These are phyloP conservation scores for Isaurus tuberculatus DNA, from an alignment of 92 coral and sea anemone genomes.

Conservation along the genomic window DNA sequence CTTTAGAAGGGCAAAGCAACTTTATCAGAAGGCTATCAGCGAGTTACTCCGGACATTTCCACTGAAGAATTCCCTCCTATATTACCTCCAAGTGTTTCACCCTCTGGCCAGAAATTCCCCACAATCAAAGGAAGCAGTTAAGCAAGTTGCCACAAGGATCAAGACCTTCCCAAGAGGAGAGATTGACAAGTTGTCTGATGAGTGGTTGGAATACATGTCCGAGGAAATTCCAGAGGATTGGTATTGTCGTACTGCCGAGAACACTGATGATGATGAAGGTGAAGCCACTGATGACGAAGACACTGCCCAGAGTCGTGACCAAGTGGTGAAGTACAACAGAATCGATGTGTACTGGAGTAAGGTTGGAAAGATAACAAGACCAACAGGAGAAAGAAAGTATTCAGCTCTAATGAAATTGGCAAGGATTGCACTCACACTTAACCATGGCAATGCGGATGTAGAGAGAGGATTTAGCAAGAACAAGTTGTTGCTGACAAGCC, in stretches of 20 bases:
- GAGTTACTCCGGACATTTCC: slow-evolving; percentile 51
- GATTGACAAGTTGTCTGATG: slow-evolving; percentile 44
- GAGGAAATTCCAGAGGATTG: slow-evolving; percentile 51
- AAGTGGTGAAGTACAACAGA: slow-evolving; percentile 47
- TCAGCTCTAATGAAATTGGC: slow-evolving; percentile 49
- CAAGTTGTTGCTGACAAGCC: slow-evolving; percentile 50
- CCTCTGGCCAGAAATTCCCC: slow-evolving; percentile 52
- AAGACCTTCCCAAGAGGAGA: slow-evolving; percentile 47
- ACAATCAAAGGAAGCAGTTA: slow-evolving; percentile 47
- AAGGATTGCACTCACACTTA: slow-evolving; percentile 52
- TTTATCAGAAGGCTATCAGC: slow-evolving; percentile 53
- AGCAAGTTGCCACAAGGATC: slow-evolving; percentile 49
- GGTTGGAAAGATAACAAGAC: slow-evolving; percentile 50
- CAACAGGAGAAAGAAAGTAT: slow-evolving; percentile 47
- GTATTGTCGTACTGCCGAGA: slow-evolving; percentile 51
- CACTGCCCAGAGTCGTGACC: slow-evolving; percentile 49
- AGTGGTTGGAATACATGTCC: slow-evolving; percentile 49
- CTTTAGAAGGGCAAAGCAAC: slow-evolving; percentile 48
- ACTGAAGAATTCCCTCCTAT: slow-evolving; percentile 52
- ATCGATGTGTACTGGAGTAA: slow-evolving; percentile 47
- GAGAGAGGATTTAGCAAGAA: slow-evolving; percentile 46
- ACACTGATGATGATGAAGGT: slow-evolving; percentile 49
- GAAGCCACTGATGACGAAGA: slow-evolving; percentile 50
- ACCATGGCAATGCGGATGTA: slow-evolving; percentile 50
- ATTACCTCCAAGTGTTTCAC: slow-evolving; percentile 50